phyloP scores from a whole-genome alignment of 1,140 invertebrate species.

The Melitaea cinxia region DNA sequence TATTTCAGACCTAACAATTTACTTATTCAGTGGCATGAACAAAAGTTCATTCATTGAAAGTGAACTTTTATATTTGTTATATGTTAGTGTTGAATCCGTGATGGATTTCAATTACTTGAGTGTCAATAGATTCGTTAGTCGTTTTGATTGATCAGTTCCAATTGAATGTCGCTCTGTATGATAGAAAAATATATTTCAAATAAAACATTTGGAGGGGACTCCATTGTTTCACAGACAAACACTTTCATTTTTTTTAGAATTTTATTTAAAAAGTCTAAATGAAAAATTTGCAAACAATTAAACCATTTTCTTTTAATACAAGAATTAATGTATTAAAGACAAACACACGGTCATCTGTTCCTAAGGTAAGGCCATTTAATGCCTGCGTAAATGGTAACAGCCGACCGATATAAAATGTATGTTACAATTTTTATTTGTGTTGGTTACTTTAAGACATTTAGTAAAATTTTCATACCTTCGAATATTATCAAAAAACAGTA shows the following conservation, averaged over 20 bases:
- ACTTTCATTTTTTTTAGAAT: not conserved
- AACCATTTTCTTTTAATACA: too few relatives aligned
- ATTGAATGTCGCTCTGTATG: constrained; percentile 25
- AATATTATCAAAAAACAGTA: too few relatives aligned
- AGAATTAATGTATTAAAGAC: too few relatives aligned
- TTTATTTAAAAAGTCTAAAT: not conserved
- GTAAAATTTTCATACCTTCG: too few relatives aligned
- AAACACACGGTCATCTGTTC: too few relatives aligned
- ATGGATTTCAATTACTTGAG: constrained; percentile 40
- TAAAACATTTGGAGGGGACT: not conserved
- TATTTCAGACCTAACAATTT: too few relatives aligned
- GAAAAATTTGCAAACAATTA: too few relatives aligned
- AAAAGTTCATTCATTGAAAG: not conserved
- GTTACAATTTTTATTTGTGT: too few relatives aligned
- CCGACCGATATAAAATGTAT: too few relatives aligned
- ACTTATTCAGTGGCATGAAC: not conserved
- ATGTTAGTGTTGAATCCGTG: constrained; percentile 30
- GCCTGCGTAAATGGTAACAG: too few relatives aligned
- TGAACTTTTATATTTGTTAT: constrained; percentile 27
- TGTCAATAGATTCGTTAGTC: constrained; percentile 43
- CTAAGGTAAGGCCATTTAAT: too few relatives aligned
- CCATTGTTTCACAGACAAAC: not conserved
- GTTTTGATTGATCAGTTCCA: constrained; percentile 36
- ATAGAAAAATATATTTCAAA: constrained; percentile 1
- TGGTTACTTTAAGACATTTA: too few relatives aligned